Evolutionary conservation across 2,888 invertebrate genomes (phyloP), one percentile per base, ranked within the genome.

Genomic region (Macrosiphum euphorbiae): DNA sequence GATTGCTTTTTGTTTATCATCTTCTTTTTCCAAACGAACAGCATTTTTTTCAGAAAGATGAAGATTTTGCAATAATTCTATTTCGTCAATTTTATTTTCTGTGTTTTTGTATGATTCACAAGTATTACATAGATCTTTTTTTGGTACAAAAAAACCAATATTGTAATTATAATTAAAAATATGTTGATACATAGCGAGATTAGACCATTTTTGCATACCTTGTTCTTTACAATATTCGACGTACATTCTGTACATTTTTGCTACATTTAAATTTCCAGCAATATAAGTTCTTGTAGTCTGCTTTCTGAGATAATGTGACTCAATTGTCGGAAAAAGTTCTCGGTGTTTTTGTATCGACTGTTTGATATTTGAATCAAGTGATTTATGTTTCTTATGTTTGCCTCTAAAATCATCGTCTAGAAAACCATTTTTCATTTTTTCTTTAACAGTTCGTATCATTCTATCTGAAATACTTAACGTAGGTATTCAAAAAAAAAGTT

Each of bases 181-280:
- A 41, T 58, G 55, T 58, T 89, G 58, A 58, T 89, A 89, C 41
- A 89, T 89, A 13, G 44, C 58, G 13, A 11, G 3, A 44, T 61
- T 61, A n/a, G 61, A 61, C n/a, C 61, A 58, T 4, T 58, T 58
- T 89, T 89, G 89, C 89, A 58, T 89, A 55, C 89, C 58, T 58
- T 58, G 58, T 89, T 58, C 41, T 58, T 89, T 44, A 44, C 26
- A 58, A 58, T 58, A 89, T 89, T 58, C 58, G 41, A 58, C 44
- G 89, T 58, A 89, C 58, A 89, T 89, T 89, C 44, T 58, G 58
- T 89, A 58, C 26, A 89, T 89, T 89, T 58, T 89, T 89, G 41
- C 55, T 89, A 89, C 89, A 58, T 89, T 58, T 89, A 89, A 89
- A 89, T 89, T 89, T 58, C 89, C 89, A 58, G 89, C 44, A 58